Percentiles rank a stretch among this genome's conserved stretches.
phyloP scores from a whole-genome alignment of 1,140 invertebrate species.

The Muscidifurax raptorellus region DNA sequence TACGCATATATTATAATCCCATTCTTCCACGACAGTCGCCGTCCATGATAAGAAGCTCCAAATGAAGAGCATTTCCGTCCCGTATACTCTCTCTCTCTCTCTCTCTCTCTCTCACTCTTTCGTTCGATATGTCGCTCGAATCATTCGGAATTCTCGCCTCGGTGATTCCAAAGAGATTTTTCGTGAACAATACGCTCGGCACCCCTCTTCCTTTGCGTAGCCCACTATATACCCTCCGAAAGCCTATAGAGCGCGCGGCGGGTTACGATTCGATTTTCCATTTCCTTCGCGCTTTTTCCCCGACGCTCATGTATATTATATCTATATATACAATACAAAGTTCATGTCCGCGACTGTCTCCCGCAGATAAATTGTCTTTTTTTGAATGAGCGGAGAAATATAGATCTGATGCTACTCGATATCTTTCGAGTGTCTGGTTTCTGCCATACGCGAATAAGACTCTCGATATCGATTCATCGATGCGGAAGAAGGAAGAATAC shows the following conservation, averaged over 20 bases:
- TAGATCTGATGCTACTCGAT: neutral
- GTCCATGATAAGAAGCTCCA: neutral
- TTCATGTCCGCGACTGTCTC: neutral
- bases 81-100: neutral
- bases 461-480: conserved; percentile 38
- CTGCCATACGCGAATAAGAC: neutral
- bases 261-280: conserved; percentile 36
- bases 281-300: conserved; percentile 12
- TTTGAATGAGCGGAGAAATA: neutral
- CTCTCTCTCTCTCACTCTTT: neutral
- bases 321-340: neutral
- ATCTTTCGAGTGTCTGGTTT: conserved; percentile 4
- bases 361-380: neutral
- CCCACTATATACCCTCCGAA: neutral
- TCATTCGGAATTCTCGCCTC: conserved; percentile 42
- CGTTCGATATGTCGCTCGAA: conserved; percentile 42
- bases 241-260: neutral
- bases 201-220: neutral
- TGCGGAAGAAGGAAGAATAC: neutral
- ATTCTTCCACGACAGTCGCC: no score
- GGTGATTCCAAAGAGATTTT: conserved; percentile 46
- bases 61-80: neutral
- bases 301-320: neutral
- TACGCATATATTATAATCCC: no score
- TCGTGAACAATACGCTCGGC: conserved; percentile 45